Conservation (phyloP, 2,888 invertebrate genomes). For the Tribolium freemani region DNA sequence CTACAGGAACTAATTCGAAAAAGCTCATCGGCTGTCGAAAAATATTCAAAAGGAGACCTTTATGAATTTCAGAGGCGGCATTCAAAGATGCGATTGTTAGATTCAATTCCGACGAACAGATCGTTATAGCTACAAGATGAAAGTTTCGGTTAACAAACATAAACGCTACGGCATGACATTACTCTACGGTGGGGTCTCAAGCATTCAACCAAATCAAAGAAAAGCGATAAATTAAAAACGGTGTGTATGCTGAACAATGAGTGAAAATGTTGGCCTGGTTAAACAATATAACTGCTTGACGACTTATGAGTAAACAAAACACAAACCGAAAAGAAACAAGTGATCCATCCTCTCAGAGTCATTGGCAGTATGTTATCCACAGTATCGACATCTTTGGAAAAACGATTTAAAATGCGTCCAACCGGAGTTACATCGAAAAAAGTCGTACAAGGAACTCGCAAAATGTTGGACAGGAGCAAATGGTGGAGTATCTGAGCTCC, state of each 20-base stretch:
- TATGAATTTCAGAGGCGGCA: slow-evolving; percentile 75
- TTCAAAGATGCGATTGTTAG: slow-evolving; percentile 73
- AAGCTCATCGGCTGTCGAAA: slow-evolving; percentile 77
- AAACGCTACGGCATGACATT: not conserved
- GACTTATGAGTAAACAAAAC: slow-evolving; percentile 21
- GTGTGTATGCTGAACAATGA: slow-evolving; percentile 1
- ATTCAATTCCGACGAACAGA: slow-evolving; percentile 70
- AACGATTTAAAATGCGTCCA: slow-evolving; percentile 84
- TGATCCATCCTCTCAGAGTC: slow-evolving; percentile 80
- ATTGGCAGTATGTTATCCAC: slow-evolving; percentile 80
- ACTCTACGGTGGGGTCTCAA: slow-evolving; percentile 7
- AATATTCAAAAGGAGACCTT: slow-evolving; percentile 71
- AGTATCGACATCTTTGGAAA: slow-evolving; percentile 82
- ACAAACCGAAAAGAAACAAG: slow-evolving; percentile 74
- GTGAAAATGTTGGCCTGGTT: slow-evolving; percentile 36
- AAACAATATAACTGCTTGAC: slow-evolving; percentile 52
- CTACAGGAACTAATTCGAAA: slow-evolving; percentile 79
- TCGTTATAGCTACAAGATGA: slow-evolving; percentile 68
- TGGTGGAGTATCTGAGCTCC: slow-evolving; percentile 77
- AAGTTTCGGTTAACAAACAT: slow-evolving; percentile 1
- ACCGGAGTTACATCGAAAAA: slow-evolving; percentile 87
- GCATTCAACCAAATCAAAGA: slow-evolving; percentile 18
- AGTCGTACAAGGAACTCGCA: slow-evolving; percentile 77
- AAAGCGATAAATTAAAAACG: slow-evolving; percentile 20
- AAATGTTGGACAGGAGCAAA: slow-evolving; percentile 75